A percentile compares a stretch with the other conserved stretches of the same genome.
phyloP scores from a whole-genome alignment of 92 coral and sea anemone species.

The Palythoa heliodiscus region DNA sequence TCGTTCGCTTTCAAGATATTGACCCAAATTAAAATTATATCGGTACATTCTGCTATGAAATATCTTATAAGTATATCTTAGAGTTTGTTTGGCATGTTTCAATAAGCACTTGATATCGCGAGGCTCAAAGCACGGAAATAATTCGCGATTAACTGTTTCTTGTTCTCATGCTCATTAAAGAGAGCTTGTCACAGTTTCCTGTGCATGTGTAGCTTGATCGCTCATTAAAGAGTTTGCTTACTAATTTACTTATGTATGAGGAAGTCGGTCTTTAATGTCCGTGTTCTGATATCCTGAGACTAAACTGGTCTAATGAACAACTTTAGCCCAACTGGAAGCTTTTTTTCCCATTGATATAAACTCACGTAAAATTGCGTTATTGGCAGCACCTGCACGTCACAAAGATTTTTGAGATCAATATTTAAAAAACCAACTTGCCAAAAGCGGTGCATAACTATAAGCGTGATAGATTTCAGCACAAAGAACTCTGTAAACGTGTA shows the following conservation, averaged over 20 bases:
- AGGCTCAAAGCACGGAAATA: not conserved
- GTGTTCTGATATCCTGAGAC: constrained; percentile 17
- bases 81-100: constrained; percentile 3
- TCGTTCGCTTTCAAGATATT: not conserved
- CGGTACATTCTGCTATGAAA: constrained; percentile 10
- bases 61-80: not conserved
- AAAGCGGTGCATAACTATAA: no score
- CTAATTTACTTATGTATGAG: constrained; percentile 20
- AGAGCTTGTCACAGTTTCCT: not conserved
- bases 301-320: not conserved
- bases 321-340: not conserved
- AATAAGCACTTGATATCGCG: not conserved
- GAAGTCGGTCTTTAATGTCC: constrained; percentile 21
- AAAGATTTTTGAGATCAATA: not conserved
- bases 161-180: not conserved
- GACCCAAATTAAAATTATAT: constrained; percentile 13
- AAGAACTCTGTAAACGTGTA: not conserved
- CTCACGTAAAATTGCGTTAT: constrained; percentile 14
- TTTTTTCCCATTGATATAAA: not conserved
- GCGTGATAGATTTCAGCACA: no score
- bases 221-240: constrained; percentile 20
- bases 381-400: constrained; percentile 8
- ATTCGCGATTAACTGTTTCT: not conserved
- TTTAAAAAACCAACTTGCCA: not conserved
- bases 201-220: not conserved